Evolutionary conservation across 2,797 vertebrate genomes (phyloP), one percentile per base, ranked within the genome.

Genomic region (Halcyon leucocephala): DNA sequence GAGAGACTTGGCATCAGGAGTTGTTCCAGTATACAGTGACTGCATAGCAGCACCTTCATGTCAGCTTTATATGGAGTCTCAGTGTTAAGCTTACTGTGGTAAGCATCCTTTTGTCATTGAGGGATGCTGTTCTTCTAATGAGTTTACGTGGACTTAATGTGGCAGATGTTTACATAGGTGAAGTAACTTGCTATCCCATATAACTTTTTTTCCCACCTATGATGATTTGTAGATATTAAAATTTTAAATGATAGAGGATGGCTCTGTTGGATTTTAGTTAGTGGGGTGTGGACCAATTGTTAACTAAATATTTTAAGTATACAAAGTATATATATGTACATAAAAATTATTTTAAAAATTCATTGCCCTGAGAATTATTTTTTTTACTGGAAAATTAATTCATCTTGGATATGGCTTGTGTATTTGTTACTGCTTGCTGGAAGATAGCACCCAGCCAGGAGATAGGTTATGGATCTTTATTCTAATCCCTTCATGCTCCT

Each of bases 1-100:
- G 46, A 65, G 46, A 54, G 14, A 7, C 6, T 11, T 66, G 2
- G 1, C 21, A 29, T 54, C 14, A 9, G 35, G 29, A 31, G 29
- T 7, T 80, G n/a, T 29, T 58, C 13, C 14, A 61, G 11, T 41
- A 6, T 22, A 13, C 19, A 31, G 37, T 78, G 57, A 22, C 41
- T 83, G 18, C 9, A 0, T 37, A 41, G 65, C 26, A 49, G 19
- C 0, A 0, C 57, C 54, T 67, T 87, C 5, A 1, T 46, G 6
- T 72, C 54, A 42, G 49, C 49, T 64, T 21, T 48, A 7, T 35
- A 2, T 31, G 22, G 26, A 14, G 9, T 61, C 39, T 51, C 37
- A 3, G 39, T 77, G 39, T 39, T 33, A 35, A 57, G 33, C 31
- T 82, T 20, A 13, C 60, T 46, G 44, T 57, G 29, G 26, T 58